phyloP scores from a whole-genome alignment of 92 coral and sea anemone genomes.

The Actinernus sp. region DNA sequence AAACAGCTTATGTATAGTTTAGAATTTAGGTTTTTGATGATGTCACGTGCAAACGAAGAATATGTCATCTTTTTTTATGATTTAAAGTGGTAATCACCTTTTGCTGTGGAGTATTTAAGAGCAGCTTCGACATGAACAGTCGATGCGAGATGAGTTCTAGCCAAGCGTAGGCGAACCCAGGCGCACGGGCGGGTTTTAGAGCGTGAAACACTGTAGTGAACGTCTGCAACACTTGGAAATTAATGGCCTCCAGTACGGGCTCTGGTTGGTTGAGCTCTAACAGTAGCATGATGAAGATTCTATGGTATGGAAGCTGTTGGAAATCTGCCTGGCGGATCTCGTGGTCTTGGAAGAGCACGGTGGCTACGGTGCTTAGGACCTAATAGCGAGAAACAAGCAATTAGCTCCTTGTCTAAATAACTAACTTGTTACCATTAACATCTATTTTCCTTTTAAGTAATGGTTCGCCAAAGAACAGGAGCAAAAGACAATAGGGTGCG shows the following conservation, averaged over 20 bases:
- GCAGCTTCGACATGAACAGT: conserved; percentile 94
- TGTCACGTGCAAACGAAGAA: too few species aligned
- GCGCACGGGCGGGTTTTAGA: conserved; percentile 97
- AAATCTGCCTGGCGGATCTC: conserved; percentile 97
- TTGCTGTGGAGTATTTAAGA: conserved; percentile 97
- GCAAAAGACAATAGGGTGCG: too few species aligned
- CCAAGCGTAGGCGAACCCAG: conserved; percentile 99
- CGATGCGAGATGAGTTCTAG: conserved; percentile 97
- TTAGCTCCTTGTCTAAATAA: too few species aligned
- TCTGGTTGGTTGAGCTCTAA: conserved; percentile 99
- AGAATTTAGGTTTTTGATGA: too few species aligned
- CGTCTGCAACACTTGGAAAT: conserved; percentile 87
- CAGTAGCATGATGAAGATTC: conserved; percentile 91
- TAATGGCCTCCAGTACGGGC: conserved; percentile 95
- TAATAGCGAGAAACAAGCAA: too few species aligned
- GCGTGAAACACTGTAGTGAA: conserved; percentile 97
- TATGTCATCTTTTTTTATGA: too few species aligned
- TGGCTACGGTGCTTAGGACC: conserved; percentile 98
- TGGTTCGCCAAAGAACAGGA: too few species aligned
- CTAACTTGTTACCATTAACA: too few species aligned
- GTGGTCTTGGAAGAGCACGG: conserved; percentile 96
- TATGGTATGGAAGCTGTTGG: conserved; percentile 98
- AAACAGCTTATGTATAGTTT: too few species aligned
- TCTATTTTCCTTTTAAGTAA: too few species aligned
- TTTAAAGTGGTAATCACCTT: conserved; percentile 73